phyloP scores from a whole-genome alignment of 2,797 vertebrate genomes.

The Remorina albescens region DNA sequence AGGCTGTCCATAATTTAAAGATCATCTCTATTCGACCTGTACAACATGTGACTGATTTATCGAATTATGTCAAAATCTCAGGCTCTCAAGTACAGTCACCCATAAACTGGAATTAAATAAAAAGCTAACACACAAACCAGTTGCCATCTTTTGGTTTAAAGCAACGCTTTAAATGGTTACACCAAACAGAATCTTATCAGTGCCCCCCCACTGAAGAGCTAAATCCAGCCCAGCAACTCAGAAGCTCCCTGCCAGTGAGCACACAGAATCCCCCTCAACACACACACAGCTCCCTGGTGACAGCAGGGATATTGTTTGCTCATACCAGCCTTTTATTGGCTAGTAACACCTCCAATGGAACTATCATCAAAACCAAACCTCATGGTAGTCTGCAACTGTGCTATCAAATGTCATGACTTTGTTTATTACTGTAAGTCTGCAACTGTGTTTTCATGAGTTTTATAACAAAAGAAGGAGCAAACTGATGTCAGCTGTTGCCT shows the following conservation, averaged over 20 bases:
- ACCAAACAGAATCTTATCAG: constrained; percentile 63
- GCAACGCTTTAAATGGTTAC: constrained; percentile 43
- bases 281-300: constrained; percentile 41
- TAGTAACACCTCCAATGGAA: neutral
- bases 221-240: constrained; percentile 82
- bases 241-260: constrained; percentile 45
- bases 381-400: neutral
- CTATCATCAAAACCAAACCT: neutral
- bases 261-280: too few relatives aligned
- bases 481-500: neutral
- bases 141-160: constrained; percentile 30
- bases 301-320: constrained; percentile 32
- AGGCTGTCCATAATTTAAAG: constrained; percentile 3
- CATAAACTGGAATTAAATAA: constrained; percentile 14
- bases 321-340: constrained; percentile 11
- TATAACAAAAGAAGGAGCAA: neutral
- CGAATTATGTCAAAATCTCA: neutral
- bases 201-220: constrained; percentile 66
- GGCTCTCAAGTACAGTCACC: neutral
- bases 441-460: neutral
- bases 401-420: neutral
- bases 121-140: neutral
- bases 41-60: neutral
- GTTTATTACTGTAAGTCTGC: neutral
- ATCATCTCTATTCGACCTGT: neutral